Conservation (phyloP, 2,113 vertebrate species). For the Tragelaphus strepsiceros region DNA sequence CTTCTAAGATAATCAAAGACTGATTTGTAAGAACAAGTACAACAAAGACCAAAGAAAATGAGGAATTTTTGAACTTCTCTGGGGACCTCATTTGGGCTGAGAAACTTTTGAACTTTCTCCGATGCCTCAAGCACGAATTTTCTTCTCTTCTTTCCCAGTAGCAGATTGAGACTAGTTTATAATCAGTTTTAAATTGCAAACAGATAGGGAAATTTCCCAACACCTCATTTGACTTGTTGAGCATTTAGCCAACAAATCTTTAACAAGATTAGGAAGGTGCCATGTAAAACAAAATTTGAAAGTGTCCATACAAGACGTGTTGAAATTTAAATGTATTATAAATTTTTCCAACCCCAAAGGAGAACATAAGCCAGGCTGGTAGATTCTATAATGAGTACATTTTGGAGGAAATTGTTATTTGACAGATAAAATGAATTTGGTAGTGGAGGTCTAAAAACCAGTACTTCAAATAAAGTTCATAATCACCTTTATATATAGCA, state of each 20-base stretch:
- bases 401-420: not conserved
- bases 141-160: not conserved
- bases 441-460: not conserved
- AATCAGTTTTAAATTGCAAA: constrained; percentile 40
- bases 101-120: not conserved
- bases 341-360: not conserved
- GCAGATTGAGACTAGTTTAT: not conserved
- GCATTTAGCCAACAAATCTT: constrained; percentile 6
- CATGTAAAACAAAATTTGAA: constrained; percentile 42
- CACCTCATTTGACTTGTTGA: constrained; percentile 28
- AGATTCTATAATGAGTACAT: not conserved
- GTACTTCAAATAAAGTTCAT: not conserved
- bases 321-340: constrained; percentile 18
- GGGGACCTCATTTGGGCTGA: not conserved
- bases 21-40: not conserved
- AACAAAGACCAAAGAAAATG: not conserved
- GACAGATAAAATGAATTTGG: constrained; percentile 2
- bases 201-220: constrained; percentile 31
- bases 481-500: not conserved
- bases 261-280: constrained; percentile 24
- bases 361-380: not conserved
- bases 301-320: constrained; percentile 1
- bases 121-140: not conserved
- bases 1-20: not conserved
- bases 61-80: not conserved